Percentiles rank a stretch among this genome's conserved stretches.
phyloP scores from a whole-genome alignment of 64 coral and sea anemone species.

The Platygyra sinensis region DNA sequence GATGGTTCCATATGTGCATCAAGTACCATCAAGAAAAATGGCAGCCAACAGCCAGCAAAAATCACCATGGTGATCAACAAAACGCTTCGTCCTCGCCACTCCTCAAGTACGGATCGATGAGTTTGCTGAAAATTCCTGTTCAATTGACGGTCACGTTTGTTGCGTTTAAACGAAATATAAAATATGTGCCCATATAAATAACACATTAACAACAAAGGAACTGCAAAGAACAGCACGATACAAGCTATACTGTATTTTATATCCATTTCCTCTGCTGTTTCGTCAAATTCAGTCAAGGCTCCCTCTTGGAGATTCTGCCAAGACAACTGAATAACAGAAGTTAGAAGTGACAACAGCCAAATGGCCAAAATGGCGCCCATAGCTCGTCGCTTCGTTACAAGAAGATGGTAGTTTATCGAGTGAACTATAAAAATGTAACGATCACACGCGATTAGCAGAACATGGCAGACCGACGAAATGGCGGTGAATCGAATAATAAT shows the following conservation, averaged over 20 bases:
- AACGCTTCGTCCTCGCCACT: conserved; percentile 41
- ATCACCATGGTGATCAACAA: conserved; percentile 18
- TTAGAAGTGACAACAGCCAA: conserved; percentile 34
- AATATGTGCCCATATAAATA: conserved; percentile 28
- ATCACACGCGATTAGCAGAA: conserved; percentile 40
- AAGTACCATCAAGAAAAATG: conserved; percentile 22
- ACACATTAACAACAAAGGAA: conserved; percentile 29
- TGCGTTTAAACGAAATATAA: conserved; percentile 18
- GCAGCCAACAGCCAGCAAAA: conserved; percentile 24
- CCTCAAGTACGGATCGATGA: neutral
- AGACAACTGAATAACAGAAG: neutral
- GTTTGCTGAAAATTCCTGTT: neutral
- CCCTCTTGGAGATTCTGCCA: neutral
- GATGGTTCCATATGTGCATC: neutral
- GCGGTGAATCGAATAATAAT: conserved; percentile 53
- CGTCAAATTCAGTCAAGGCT: neutral
- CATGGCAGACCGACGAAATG: conserved; percentile 46
- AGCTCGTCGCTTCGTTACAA: conserved; percentile 32
- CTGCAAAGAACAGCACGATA: conserved; percentile 14
- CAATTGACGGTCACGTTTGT: neutral
- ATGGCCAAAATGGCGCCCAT: neutral
- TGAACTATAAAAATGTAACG: conserved; percentile 54
- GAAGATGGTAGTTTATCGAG: neutral
- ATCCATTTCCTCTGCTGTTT: neutral
- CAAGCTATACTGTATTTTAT: conserved; percentile 15